phyloP scores from a whole-genome alignment of 2,888 invertebrate species.

The Hemithea aestivaria region DNA sequence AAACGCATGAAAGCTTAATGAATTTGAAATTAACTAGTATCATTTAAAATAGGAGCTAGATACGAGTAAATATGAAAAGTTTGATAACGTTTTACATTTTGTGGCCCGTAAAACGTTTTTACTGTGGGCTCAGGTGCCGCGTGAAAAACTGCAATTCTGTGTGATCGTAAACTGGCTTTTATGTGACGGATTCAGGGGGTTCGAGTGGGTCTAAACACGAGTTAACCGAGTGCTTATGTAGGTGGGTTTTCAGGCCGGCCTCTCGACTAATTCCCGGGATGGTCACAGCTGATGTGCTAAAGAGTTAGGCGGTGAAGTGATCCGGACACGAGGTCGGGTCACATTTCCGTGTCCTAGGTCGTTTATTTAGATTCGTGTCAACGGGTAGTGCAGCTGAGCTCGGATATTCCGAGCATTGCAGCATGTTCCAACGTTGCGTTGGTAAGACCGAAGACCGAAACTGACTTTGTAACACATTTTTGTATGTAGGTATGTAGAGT shows the following conservation, averaged over 20 bases:
- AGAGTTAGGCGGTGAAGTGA: conserved; percentile 45
- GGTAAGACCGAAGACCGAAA: too few species aligned
- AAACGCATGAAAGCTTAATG: too few species aligned
- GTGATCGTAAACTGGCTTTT: conserved; percentile 53
- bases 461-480: too few species aligned
- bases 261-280: conserved; percentile 29
- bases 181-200: conserved; percentile 34
- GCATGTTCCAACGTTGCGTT: too few species aligned
- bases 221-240: conserved; percentile 28
- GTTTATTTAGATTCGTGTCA: conserved; percentile 51
- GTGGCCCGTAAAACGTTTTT: conserved; percentile 60
- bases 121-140: conserved; percentile 64
- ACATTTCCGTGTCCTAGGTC: conserved; percentile 54
- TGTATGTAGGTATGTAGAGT: too few species aligned
- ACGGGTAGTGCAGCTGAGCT: conserved; percentile 39
- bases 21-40: too few species aligned
- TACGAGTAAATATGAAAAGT: conserved; percentile 38
- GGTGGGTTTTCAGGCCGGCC: conserved; percentile 22
- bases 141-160: conserved; percentile 50
- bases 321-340: conserved; percentile 47
- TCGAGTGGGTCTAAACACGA: conserved; percentile 26
- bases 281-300: conserved; percentile 32
- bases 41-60: background rate
- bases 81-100: conserved; percentile 46
- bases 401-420: conserved; percentile 39